Conservation (phyloP, 2,113 vertebrate species). For the Thamnaconus septentrionalis region DNA sequence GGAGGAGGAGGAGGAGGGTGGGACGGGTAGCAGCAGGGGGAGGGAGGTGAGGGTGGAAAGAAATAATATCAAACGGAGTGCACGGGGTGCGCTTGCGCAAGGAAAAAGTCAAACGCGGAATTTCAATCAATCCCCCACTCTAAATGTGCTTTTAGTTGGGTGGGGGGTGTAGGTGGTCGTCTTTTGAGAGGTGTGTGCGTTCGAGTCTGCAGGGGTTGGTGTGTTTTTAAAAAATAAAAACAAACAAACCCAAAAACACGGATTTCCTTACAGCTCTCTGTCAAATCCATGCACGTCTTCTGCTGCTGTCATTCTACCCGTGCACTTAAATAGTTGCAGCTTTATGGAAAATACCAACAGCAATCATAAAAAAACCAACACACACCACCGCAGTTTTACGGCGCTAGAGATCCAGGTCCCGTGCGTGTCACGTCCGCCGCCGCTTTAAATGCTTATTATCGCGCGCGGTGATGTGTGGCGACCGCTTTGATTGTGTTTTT, state of each 20-base stretch:
- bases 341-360: too few relatives aligned
- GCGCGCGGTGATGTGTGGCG: constrained; percentile 49
- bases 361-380: too few relatives aligned
- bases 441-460: constrained; percentile 43
- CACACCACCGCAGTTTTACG: too few relatives aligned
- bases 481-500: constrained; percentile 55
- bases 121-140: constrained; percentile 50
- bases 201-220: constrained; percentile 2
- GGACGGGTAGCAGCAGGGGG: not conserved
- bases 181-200: constrained; percentile 11
- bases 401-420: too few relatives aligned
- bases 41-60: constrained; percentile 14
- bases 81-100: constrained; percentile 63
- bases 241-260: too few relatives aligned
- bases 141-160: constrained; percentile 63
- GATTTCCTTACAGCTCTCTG: too few relatives aligned
- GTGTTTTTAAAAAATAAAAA: not conserved
- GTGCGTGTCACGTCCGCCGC: constrained; percentile 3
- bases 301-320: not conserved
- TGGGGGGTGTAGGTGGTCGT: constrained; percentile 30
- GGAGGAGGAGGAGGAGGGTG: not conserved
- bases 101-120: constrained; percentile 27
- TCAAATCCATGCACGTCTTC: constrained; percentile 1
- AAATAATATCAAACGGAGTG: constrained; percentile 58
- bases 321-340: too few relatives aligned